Conservation (phyloP, 2,113 vertebrate species). For the Pleuronectes platessa region DNA sequence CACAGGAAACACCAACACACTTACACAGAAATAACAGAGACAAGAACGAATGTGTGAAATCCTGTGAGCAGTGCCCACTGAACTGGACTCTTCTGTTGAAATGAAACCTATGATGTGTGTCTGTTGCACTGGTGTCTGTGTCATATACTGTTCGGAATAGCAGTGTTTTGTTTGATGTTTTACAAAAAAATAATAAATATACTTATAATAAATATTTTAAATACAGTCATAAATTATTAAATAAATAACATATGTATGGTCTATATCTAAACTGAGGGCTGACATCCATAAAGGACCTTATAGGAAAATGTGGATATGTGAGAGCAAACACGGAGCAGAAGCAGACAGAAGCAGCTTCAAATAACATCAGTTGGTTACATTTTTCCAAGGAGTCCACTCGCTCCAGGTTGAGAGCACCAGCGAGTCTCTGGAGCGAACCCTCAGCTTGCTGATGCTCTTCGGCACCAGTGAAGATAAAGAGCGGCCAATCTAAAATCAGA, state of each 20-base stretch:
- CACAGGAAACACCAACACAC: constrained; percentile 40
- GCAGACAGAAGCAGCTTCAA: constrained; percentile 14
- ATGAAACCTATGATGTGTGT: neutral
- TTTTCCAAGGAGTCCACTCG: constrained; percentile 80
- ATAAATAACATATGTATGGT: constrained; percentile 3
- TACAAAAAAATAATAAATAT: constrained; percentile 28
- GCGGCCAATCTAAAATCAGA: constrained; percentile 20
- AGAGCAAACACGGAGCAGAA: constrained; percentile 19
- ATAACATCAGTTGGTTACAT: constrained; percentile 73
- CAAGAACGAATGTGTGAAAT: constrained; percentile 3
- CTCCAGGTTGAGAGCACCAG: constrained; percentile 79
- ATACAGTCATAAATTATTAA: constrained; percentile 6
- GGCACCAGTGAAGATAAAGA: constrained; percentile 56
- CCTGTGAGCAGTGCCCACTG: neutral
- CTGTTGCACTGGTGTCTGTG: neutral
- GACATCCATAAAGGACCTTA: neutral
- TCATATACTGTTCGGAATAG: neutral
- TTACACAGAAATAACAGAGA: constrained; percentile 23
- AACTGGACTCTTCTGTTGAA: neutral
- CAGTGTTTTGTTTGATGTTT: neutral
- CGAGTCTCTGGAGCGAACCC: constrained; percentile 79
- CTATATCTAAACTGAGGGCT: constrained; percentile 1
- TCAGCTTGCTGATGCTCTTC: constrained; percentile 62
- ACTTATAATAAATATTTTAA: constrained; percentile 23
- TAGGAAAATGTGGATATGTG: constrained; percentile 7